phyloP scores from a whole-genome alignment of 2,888 invertebrate genomes.

The Troides helena region DNA sequence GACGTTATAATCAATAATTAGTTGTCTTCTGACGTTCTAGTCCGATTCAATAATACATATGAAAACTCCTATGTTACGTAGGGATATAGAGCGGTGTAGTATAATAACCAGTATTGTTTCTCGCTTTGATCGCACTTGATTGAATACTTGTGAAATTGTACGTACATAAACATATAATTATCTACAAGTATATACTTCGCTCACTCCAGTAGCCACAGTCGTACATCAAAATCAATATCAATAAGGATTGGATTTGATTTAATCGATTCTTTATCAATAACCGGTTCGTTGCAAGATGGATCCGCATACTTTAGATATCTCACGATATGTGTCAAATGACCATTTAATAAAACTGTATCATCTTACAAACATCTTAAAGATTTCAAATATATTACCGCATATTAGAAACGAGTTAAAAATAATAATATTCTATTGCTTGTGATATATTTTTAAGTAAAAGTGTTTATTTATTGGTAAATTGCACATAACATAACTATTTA shows the following conservation, averaged over 20 bases:
- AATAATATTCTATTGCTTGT: background rate
- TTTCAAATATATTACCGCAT: background rate
- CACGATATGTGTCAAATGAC: slow-evolving; percentile 20
- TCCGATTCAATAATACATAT: slow-evolving; percentile 4
- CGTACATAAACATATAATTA: background rate
- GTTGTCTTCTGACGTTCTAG: slow-evolving; percentile 21
- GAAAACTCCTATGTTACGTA: background rate
- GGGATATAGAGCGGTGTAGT: background rate
- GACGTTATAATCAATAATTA: slow-evolving; percentile 36
- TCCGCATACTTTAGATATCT: slow-evolving; percentile 25
- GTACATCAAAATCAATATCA: slow-evolving; percentile 10
- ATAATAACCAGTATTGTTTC: background rate
- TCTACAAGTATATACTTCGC: background rate
- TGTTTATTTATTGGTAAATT: too few relatives aligned
- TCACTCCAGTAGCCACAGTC: slow-evolving; percentile 14
- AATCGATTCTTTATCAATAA: slow-evolving; percentile 9
- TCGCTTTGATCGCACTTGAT: background rate
- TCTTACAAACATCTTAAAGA: slow-evolving; percentile 4
- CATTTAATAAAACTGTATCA: slow-evolving; percentile 9
- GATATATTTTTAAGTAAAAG: background rate
- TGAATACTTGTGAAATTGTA: background rate
- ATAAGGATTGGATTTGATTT: background rate
- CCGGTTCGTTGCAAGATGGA: slow-evolving; percentile 25
- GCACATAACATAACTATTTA: too few relatives aligned
- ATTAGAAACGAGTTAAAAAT: background rate